These are phyloP conservation scores for Pelmatolapia mariae DNA, from an alignment of 2,113 vertebrate genomes.

Conservation along the genomic window DNA sequence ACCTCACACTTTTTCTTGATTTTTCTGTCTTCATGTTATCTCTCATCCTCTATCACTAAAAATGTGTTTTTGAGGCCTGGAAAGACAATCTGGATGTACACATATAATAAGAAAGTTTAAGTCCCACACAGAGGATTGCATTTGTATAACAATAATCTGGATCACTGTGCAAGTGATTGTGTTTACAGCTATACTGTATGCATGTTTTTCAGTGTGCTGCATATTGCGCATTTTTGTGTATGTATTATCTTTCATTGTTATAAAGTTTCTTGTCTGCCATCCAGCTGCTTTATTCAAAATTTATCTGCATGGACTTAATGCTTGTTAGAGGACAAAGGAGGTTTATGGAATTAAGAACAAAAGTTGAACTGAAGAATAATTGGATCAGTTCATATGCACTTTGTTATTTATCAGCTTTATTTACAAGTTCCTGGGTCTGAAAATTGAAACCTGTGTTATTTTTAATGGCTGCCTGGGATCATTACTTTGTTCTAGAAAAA, in stretches of 20 bases:
- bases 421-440: not conserved
- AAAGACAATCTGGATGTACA: not conserved
- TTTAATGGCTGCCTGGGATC: not conserved
- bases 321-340: not conserved
- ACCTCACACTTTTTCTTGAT: not conserved
- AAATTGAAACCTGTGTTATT: not conserved
- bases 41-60: not conserved
- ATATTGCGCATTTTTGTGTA: not conserved
- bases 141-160: slow-evolving; percentile 5
- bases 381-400: not conserved
- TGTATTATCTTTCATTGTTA: not conserved
- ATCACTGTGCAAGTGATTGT: not conserved
- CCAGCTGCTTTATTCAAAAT: not conserved
- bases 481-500: not conserved
- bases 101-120: slow-evolving; percentile 24
- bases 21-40: not conserved
- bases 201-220: not conserved
- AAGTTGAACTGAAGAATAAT: not conserved
- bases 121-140: slow-evolving; percentile 13
- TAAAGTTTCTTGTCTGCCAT: not conserved
- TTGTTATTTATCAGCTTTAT: not conserved
- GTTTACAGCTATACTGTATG: not conserved
- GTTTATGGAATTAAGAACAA: not conserved
- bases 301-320: not conserved
- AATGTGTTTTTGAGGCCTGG: not conserved